Percentiles rank a stretch among this genome's conserved stretches.
Conservation (phyloP, 1,140 invertebrate species). For the Plutomurus gul region DNA sequence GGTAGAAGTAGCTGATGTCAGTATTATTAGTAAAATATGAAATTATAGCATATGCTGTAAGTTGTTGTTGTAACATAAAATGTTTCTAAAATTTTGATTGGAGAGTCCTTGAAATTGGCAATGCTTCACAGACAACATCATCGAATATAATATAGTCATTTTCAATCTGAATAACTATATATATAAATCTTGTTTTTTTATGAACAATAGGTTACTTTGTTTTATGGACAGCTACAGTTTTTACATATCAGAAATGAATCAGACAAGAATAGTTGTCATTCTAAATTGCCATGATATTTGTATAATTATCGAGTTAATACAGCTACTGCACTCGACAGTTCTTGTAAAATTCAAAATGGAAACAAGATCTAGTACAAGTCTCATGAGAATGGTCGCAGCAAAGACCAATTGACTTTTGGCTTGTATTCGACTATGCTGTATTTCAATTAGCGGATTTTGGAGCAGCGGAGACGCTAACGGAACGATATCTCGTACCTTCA, state of each 20-base stretch:
- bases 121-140: slow-evolving; percentile 17
- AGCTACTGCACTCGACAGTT: neutral
- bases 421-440: slow-evolving; percentile 3
- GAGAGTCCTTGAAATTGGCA: neutral
- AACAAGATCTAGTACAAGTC: neutral
- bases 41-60: neutral
- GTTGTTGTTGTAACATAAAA: slow-evolving; percentile 16
- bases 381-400: neutral
- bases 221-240: neutral
- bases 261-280: slow-evolving; percentile 2
- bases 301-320: neutral
- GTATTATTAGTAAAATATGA: slow-evolving; percentile 4
- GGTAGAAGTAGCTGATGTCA: neutral
- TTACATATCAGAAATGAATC: neutral
- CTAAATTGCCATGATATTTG: neutral
- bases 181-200: neutral
- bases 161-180: neutral
- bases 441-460: slow-evolving; percentile 30
- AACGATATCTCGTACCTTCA: slow-evolving; percentile 55
- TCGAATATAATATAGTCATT: slow-evolving; percentile 12
- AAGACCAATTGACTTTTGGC: neutral
- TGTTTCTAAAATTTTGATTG: neutral
- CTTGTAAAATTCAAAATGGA: neutral
- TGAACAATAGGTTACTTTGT: slow-evolving; percentile 7
- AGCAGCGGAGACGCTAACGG: slow-evolving; percentile 10